Percentiles rank a stretch among this genome's conserved stretches.
Evolutionary conservation across 2,797 vertebrate species (phyloP).

Genomic region (Sparus aurata): DNA sequence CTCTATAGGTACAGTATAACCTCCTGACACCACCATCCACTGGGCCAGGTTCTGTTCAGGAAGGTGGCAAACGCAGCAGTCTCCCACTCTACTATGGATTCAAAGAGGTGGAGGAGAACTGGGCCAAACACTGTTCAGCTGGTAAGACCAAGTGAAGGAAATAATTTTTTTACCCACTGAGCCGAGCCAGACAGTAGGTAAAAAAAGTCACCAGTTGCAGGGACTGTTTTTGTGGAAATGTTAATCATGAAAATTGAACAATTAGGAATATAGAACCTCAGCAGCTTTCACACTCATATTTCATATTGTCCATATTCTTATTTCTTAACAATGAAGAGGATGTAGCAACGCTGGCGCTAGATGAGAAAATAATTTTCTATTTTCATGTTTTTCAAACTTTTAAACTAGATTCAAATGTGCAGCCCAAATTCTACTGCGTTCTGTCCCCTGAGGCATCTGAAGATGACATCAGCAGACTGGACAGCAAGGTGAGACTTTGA

Average conservation of each 20-base stretch:
- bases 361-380: conserved; percentile 11
- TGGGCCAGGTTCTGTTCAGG: conserved; percentile 88
- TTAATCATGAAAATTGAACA: no score
- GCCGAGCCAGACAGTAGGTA: background rate
- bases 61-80: conserved; percentile 84
- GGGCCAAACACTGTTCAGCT: conserved; percentile 95
- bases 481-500: conserved; percentile 86
- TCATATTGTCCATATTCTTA: background rate
- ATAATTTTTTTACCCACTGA: background rate
- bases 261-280: background rate
- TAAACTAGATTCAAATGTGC: conserved; percentile 87
- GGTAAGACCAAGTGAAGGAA: conserved; percentile 76
- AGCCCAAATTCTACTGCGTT: conserved; percentile 97
- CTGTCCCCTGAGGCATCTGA: conserved; percentile 96
- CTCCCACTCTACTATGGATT: conserved; percentile 95
- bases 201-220: background rate
- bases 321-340: background rate
- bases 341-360: background rate
- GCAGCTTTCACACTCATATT: background rate
- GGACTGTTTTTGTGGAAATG: background rate
- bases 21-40: conserved; percentile 93
- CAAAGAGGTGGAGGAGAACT: conserved; percentile 99
- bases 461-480: conserved; percentile 94
- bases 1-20: conserved; percentile 94
- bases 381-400: conserved; percentile 13